phyloP scores from a whole-genome alignment of 2,797 vertebrate species.

The Aeoliscus strigatus region DNA sequence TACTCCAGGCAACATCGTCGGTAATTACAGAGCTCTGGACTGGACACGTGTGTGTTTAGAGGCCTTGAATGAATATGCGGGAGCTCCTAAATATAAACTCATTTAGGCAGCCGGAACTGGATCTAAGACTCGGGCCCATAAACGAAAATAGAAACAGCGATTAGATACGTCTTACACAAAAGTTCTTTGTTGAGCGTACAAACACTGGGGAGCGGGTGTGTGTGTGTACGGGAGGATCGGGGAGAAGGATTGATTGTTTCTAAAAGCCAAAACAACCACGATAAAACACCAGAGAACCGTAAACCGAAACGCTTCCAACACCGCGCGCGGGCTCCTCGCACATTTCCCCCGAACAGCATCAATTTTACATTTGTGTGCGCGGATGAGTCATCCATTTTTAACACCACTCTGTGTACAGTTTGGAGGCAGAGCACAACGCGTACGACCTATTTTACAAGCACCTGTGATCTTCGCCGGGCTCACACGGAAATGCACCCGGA shows the following conservation, averaged over 20 bases:
- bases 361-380: slow-evolving; percentile 42
- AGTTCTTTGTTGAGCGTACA: slow-evolving; percentile 59
- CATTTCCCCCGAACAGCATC: too few species aligned
- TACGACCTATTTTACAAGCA: slow-evolving; percentile 40
- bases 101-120: slow-evolving; percentile 40
- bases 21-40: slow-evolving; percentile 40
- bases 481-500: too few species aligned
- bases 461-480: slow-evolving; percentile 32
- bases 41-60: slow-evolving; percentile 32
- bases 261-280: slow-evolving; percentile 56
- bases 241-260: slow-evolving; percentile 37
- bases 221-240: slow-evolving; percentile 1
- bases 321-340: too few species aligned
- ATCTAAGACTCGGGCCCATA: slow-evolving; percentile 52
- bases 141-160: slow-evolving; percentile 73
- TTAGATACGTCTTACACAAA: slow-evolving; percentile 64
- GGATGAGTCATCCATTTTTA: slow-evolving; percentile 41
- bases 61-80: slow-evolving; percentile 45
- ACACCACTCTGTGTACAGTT: slow-evolving; percentile 7
- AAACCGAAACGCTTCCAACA: slow-evolving; percentile 32
- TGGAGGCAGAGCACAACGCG: slow-evolving; percentile 19
- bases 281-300: slow-evolving; percentile 53
- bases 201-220: slow-evolving; percentile 40
- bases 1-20: slow-evolving; percentile 19
- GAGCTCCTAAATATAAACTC: slow-evolving; percentile 32